Evolutionary conservation across 1,140 invertebrate genomes (phyloP), one percentile per base, ranked within the genome.

Genomic region (Odontomachus brunneus): DNA sequence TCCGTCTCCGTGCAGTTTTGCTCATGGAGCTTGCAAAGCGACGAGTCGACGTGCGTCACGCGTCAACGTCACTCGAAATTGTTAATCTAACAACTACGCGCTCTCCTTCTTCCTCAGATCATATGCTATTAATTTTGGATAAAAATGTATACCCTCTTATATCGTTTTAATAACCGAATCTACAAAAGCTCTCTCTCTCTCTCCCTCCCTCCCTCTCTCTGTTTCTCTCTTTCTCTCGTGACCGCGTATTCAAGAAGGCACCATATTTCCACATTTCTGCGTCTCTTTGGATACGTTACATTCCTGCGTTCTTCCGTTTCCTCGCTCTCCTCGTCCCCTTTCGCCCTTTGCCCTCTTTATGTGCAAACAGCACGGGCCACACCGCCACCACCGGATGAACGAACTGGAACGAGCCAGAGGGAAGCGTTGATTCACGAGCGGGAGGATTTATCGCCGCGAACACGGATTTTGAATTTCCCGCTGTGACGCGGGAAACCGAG

Each of bases 381-480:
- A 48, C 62, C 44, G 60, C 59, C 60, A 83, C 72, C 73, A 48
- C 53, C 65, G 75, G 82, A 69, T 81, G 73, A 84, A 84, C 82
- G 82, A 75, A 75, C 75, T 84, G 85, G 53, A 80, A 86, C 66
- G 60, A 65, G 49, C 81, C 44, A 44, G 66, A 75, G 53, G 66
- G 67, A 48, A 81, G 59, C 66, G 22, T 51, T 38, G 59, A 72
- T 85, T 71, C 57, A 80, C 57, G 63, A 48, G 53, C 62, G 19
- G 48, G n/a, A 51, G 51, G 83, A 88, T 88, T 84, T 87, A 87
- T 87, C 29, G 69, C 22, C 57, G 29, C 49, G 69, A 63, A 84
- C 86, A 81, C 83, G 86, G 82, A 88, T 88, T 87, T 88, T 66
- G 69, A 88, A 88, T 88, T 88, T 84, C 66, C 65, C 74, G 67